Evolutionary conservation across 2,113 vertebrate genomes (phyloP).

Genomic region (Stegastes partitus): DNA sequence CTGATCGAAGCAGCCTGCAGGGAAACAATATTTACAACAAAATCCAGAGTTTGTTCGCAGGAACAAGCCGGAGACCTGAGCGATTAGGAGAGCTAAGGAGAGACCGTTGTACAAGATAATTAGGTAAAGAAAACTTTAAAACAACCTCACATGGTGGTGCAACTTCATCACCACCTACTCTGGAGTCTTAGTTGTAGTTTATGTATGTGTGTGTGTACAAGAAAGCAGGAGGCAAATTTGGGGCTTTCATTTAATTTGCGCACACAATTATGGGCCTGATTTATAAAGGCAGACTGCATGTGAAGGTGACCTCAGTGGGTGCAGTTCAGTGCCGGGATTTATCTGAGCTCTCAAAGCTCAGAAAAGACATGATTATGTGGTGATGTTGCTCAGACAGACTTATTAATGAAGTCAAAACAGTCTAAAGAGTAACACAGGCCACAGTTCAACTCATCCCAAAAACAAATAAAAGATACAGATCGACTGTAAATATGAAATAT

Average conservation of each 20-base stretch:
- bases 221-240: not conserved
- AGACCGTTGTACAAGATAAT: slow-evolving; percentile 13
- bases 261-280: slow-evolving; percentile 8
- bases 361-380: not conserved
- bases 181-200: not conserved
- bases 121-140: slow-evolving; percentile 38
- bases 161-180: slow-evolving; percentile 11
- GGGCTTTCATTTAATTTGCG: slow-evolving; percentile 21
- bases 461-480: not conserved
- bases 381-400: not conserved
- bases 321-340: slow-evolving; percentile 29
- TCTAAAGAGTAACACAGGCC: not conserved
- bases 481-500: not conserved
- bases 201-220: not conserved
- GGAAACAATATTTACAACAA: slow-evolving; percentile 10
- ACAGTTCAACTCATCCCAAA: not conserved
- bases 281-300: slow-evolving; percentile 4
- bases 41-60: slow-evolving; percentile 23
- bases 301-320: slow-evolving; percentile 40
- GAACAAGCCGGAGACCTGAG: slow-evolving; percentile 17
- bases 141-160: slow-evolving; percentile 12
- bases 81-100: slow-evolving; percentile 27
- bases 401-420: not conserved
- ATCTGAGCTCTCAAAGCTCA: slow-evolving; percentile 12
- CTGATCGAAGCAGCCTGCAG: slow-evolving; percentile 23